Conservation (phyloP, 1,140 invertebrate species). For the Trichonephila clavipes region DNA sequence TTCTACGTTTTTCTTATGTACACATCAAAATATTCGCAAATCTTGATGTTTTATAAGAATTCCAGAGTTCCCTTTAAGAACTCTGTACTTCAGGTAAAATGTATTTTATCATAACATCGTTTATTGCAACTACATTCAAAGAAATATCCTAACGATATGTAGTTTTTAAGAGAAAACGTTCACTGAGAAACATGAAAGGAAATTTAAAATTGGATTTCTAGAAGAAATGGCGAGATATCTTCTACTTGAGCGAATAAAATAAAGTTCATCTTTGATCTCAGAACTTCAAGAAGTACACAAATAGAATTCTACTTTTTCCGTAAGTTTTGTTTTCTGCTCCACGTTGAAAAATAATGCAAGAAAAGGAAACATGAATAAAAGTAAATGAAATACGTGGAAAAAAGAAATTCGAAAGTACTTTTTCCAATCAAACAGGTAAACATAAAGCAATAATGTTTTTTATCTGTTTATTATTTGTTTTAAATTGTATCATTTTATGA, state of each 20-base stretch:
- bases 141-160: background rate
- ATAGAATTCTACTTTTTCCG: too few species aligned
- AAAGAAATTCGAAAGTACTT: too few species aligned
- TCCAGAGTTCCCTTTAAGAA: background rate
- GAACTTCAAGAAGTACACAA: background rate
- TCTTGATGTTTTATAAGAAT: background rate
- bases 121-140: background rate
- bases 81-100: background rate
- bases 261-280: background rate
- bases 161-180: background rate
- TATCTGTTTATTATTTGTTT: too few species aligned
- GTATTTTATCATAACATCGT: background rate
- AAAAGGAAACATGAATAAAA: too few species aligned
- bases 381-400: too few species aligned
- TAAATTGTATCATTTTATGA: too few species aligned
- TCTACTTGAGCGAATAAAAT: background rate
- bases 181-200: background rate
- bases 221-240: background rate
- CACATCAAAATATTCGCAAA: background rate
- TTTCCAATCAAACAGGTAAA: too few species aligned
- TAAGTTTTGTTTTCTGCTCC: too few species aligned
- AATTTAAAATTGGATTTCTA: slow-evolving; percentile 18
- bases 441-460: too few species aligned
- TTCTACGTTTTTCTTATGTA: background rate
- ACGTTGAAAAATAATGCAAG: too few species aligned